Conservation (phyloP, 2,113 vertebrate species). For the Macquaria ambigua region DNA sequence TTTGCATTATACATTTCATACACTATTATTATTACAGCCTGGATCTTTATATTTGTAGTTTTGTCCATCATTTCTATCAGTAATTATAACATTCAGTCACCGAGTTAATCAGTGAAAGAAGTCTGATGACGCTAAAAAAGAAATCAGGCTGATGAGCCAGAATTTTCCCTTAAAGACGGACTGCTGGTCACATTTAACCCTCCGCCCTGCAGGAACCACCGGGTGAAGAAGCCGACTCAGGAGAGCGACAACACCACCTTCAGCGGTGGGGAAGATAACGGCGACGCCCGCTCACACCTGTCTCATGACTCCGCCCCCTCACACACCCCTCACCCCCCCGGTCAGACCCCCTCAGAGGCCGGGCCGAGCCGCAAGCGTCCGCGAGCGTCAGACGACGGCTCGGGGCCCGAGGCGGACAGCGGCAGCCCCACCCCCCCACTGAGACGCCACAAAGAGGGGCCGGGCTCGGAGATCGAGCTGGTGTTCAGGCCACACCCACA, state of each 20-base stretch:
- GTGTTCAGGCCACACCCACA: conserved; percentile 92
- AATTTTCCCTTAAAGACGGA: background rate
- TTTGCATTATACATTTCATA: too few species aligned
- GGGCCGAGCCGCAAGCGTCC: conserved; percentile 83
- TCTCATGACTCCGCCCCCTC: conserved; percentile 87
- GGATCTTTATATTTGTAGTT: too few species aligned
- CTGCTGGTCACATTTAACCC: background rate
- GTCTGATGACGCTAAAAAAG: too few species aligned
- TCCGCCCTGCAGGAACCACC: conserved; percentile 84
- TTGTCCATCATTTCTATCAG: too few species aligned
- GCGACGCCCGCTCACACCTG: conserved; percentile 85
- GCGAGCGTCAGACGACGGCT: conserved; percentile 86
- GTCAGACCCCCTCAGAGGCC: conserved; percentile 76
- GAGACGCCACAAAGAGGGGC: conserved; percentile 76
- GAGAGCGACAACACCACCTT: conserved; percentile 91
- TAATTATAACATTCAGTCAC: too few species aligned
- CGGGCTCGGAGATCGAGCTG: conserved; percentile 89
- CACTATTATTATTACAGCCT: too few species aligned
- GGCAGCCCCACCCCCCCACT: conserved; percentile 82
- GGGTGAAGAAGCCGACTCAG: conserved; percentile 88
- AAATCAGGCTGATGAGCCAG: too few species aligned
- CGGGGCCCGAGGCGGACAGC: conserved; percentile 83
- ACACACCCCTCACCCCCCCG: conserved; percentile 39
- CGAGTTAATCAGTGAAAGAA: too few species aligned
- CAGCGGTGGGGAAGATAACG: conserved; percentile 91